phyloP scores from a whole-genome alignment of 2,113 vertebrate species.

The Cyanocitta stelleri region DNA sequence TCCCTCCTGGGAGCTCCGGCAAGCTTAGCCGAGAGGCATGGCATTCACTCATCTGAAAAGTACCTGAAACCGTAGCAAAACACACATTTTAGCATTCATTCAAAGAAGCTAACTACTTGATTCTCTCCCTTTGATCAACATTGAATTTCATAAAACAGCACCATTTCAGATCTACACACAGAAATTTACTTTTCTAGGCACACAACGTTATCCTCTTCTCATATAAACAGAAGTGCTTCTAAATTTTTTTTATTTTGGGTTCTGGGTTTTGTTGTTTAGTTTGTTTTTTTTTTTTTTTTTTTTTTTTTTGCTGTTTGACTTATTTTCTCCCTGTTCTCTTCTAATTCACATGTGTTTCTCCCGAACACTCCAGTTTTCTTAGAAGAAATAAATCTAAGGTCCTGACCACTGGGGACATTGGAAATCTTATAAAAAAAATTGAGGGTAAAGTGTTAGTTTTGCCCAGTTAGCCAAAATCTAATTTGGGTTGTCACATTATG shows the following conservation, averaged over 20 bases:
- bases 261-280: background rate
- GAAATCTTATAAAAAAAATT: background rate
- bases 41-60: background rate
- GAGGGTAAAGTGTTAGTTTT: conserved; percentile 2
- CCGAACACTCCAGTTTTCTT: background rate
- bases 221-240: background rate
- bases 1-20: background rate
- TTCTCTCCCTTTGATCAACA: background rate
- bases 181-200: background rate
- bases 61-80: background rate
- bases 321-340: background rate
- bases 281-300: too few relatives aligned
- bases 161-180: background rate
- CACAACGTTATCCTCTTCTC: background rate
- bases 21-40: background rate
- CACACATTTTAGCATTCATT: background rate
- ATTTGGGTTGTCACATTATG: conserved; percentile 4
- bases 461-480: conserved; percentile 8
- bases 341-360: background rate
- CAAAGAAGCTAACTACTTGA: background rate
- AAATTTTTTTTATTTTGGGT: background rate
- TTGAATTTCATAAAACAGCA: background rate
- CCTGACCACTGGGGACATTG: background rate
- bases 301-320: background rate
- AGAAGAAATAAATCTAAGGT: background rate